Base-by-base conservation (phyloP, 2,888 invertebrate genomes). In the Darwinula stevensoni region DNA sequence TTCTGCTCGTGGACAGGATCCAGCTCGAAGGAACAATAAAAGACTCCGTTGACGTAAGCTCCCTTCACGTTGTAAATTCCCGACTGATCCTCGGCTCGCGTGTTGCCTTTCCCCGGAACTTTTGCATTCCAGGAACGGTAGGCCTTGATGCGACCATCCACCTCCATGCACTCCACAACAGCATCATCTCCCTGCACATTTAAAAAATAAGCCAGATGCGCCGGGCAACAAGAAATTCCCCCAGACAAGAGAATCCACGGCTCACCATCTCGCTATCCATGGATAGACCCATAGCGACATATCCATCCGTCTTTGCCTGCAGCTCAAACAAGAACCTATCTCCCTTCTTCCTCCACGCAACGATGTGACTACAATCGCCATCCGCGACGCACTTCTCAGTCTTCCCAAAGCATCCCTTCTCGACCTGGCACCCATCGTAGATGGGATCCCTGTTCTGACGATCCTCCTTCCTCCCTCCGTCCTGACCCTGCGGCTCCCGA, bases 151-250 rank as follows among this genome's bases (percentile, higher is more conserved):
- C 57, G 49, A 3, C 62, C 63, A 26, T 59, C 61, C 39, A 65
- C 62, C 32, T 64, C 60, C 3, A 67, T 61, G 44, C 76, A 76
- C 44, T 75, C 78, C 45, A 73, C 65, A 0, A 75, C 71, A 37
- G 72, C 68, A 48, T 80, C 80, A 17, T 68, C 67, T 14, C 78
- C 78, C 59, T 59, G 41, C 15, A 9, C 9, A 6, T 17, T 16
- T 16, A 18, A 16, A n/a, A 44, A 41, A 27, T 27, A 35, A n/a
- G n/a, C n/a, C n/a, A n/a, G n/a, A n/a, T n/a, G n/a, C n/a, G n/a
- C n/a, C n/a, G n/a, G n/a, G n/a, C n/a, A n/a, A n/a, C n/a, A n/a
- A n/a, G n/a, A n/a, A n/a, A n/a, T n/a, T n/a, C n/a, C n/a, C n/a
- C n/a, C n/a, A n/a, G n/a, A n/a, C n/a, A n/a, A n/a, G n/a, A n/a